Percentiles rank a stretch among this genome's conserved stretches.
These are phyloP conservation scores for Melanaphis sacchari DNA, from an alignment of 1,140 invertebrate genomes.

Conservation along the genomic window DNA sequence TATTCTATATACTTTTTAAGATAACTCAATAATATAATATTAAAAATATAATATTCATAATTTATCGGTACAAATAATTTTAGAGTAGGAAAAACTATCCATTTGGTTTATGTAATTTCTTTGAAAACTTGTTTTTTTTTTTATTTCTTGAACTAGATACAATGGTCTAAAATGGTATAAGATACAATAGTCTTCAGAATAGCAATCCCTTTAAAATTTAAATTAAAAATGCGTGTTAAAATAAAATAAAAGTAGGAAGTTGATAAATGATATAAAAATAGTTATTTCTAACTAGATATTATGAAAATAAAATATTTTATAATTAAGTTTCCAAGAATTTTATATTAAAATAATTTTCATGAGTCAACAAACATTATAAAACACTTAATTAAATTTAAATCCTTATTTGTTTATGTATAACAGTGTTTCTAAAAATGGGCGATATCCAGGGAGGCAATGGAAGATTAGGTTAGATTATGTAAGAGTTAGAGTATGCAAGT, in stretches of 20 bases:
- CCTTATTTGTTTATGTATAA: background rate
- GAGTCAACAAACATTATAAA: background rate
- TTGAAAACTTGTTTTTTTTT: background rate
- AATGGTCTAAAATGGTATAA: background rate
- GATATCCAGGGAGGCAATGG: too few relatives aligned
- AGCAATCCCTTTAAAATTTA: background rate
- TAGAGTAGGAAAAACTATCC: background rate
- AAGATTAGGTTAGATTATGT: too few relatives aligned
- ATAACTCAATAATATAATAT: background rate
- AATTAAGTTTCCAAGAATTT: background rate
- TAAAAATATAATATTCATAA: background rate
- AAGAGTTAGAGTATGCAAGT: too few relatives aligned
- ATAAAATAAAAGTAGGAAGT: background rate
- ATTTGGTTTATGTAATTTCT: background rate
- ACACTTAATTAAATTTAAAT: background rate
- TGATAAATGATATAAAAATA: background rate
- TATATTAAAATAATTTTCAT: background rate
- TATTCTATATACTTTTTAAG: background rate
- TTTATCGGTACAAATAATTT: background rate
- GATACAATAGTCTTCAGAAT: background rate
- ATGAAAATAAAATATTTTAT: background rate
- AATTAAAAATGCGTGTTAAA: background rate
- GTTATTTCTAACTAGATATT: background rate
- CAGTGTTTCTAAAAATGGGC: too few relatives aligned
- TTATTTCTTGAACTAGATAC: background rate